phyloP scores from a whole-genome alignment of 2,797 vertebrate genomes.

The Otolemur crassicaudatus region DNA sequence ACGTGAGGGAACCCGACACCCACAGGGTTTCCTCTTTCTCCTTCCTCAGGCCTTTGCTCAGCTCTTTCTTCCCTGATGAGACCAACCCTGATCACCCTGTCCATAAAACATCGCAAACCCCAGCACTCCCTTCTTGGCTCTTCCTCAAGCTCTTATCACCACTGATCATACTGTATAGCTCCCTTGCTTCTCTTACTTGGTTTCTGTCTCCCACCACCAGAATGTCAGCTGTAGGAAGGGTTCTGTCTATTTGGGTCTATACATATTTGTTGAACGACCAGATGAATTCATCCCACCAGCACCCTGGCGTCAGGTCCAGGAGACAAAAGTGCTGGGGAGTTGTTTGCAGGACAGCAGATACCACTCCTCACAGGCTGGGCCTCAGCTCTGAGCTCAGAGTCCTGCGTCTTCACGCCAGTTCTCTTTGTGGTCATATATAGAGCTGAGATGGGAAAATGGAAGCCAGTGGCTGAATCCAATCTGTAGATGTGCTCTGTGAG shows the following conservation, averaged over 20 bases:
- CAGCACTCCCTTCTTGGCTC: not conserved
- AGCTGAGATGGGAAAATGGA: not conserved
- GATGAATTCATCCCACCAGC: not conserved
- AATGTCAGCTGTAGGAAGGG: not conserved
- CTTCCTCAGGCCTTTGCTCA: not conserved
- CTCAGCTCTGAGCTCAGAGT: not conserved
- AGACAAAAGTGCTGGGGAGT: not conserved
- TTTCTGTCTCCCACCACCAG: not conserved
- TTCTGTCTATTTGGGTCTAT: not conserved
- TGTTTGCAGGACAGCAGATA: not conserved
- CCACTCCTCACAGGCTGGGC: not conserved
- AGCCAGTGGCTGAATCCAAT: not conserved
- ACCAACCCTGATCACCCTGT: not conserved
- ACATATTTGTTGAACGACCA: not conserved
- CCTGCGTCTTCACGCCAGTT: not conserved
- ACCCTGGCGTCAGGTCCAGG: not conserved
- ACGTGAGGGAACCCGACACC: no score
- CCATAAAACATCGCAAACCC: not conserved
- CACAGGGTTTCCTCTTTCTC: not conserved
- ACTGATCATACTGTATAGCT: rapidly evolving
- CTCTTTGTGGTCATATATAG: not conserved
- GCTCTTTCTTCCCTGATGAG: not conserved
- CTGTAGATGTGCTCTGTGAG: not conserved
- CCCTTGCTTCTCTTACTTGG: not conserved
- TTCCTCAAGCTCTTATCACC: not conserved